Evolutionary conservation across 2,888 invertebrate genomes (phyloP).

Genomic region (Machimus atricapillus): DNA sequence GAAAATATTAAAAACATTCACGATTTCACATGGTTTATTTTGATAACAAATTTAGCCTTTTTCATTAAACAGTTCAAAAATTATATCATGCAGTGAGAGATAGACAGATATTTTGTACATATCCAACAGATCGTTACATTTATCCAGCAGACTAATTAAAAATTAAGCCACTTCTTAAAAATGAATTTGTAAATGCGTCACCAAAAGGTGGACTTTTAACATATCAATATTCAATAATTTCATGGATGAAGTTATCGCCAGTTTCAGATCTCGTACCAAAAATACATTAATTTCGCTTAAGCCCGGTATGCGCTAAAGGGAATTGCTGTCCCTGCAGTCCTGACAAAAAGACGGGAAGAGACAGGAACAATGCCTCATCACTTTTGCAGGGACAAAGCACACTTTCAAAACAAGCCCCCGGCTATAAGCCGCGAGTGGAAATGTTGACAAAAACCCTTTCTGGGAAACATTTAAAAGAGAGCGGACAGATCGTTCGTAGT

Average conservation of each 20-base stretch:
- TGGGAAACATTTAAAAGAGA: conserved; percentile 20
- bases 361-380: not conserved
- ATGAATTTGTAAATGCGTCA: not conserved
- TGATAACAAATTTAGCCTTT: not conserved
- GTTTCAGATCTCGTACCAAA: not conserved
- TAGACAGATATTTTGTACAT: not conserved
- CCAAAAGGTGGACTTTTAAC: not conserved
- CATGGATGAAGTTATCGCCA: not conserved
- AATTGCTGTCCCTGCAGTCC: not conserved
- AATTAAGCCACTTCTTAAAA: not conserved
- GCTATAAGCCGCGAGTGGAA: not conserved
- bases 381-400: conserved; percentile 17
- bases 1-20: not conserved
- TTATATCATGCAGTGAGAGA: not conserved
- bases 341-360: not conserved
- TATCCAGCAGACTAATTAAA: not conserved
- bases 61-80: not conserved
- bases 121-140: not conserved
- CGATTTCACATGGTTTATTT: not conserved
- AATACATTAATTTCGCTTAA: not conserved
- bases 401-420: not conserved
- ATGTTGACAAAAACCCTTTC: conserved; percentile 12
- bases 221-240: not conserved
- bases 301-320: not conserved
- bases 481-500: conserved; percentile 17